Evolutionary conservation across 2,797 vertebrate species (phyloP).

Genomic region (Tadarida brasiliensis): DNA sequence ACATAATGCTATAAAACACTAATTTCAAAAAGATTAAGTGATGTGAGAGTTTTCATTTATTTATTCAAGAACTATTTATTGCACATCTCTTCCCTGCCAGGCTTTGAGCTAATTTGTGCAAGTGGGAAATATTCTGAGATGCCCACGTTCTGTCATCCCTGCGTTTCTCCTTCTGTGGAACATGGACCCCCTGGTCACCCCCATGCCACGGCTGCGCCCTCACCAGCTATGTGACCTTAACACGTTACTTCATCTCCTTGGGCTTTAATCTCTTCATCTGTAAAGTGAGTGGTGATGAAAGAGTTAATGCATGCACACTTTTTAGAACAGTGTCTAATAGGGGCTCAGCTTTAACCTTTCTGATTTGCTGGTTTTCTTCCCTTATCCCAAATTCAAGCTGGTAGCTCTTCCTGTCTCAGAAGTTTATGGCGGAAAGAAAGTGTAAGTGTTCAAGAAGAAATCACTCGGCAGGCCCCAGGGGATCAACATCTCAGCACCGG

Average conservation of each 20-base stretch:
- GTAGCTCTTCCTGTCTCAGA: neutral
- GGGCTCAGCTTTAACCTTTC: neutral
- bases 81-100: neutral
- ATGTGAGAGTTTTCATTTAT: neutral
- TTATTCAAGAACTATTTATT: neutral
- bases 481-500: neutral
- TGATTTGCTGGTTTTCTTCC: neutral
- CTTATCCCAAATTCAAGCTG: neutral
- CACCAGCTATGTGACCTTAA: neutral
- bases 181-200: too few relatives aligned
- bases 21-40: neutral
- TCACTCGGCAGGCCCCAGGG: neutral
- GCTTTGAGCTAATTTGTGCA: neutral
- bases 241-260: neutral
- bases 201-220: neutral
- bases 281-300: neutral
- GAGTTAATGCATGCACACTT: neutral
- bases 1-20: conserved; percentile 29
- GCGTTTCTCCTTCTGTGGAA: neutral
- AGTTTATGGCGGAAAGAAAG: neutral
- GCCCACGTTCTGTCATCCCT: neutral
- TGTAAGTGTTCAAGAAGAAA: neutral
- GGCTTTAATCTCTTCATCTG: neutral
- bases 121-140: neutral
- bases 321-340: neutral